Conservation (phyloP, 2,888 invertebrate species). For the Prosopocoilus inquinatus region DNA sequence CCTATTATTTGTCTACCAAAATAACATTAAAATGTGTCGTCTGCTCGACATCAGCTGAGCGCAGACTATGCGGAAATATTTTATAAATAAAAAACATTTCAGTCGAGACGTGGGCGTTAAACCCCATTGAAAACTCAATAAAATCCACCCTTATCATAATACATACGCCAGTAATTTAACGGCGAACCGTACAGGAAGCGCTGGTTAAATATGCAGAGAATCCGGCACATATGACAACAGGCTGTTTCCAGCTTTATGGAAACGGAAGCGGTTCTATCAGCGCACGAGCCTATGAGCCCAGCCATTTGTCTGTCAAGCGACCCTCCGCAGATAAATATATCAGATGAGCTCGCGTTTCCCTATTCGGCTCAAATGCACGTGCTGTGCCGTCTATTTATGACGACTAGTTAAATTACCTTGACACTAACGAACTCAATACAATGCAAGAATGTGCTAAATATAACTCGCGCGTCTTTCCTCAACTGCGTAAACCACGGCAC, state of each 20-base stretch:
- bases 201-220: conserved; percentile 45
- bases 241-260: conserved; percentile 52
- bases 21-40: conserved; percentile 1
- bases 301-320: conserved; percentile 49
- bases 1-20: not conserved
- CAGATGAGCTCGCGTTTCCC: conserved; percentile 39
- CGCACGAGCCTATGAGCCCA: conserved; percentile 43
- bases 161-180: conserved; percentile 36
- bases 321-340: conserved; percentile 44
- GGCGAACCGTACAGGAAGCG: conserved; percentile 37
- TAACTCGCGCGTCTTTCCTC: conserved; percentile 18
- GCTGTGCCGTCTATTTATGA: conserved; percentile 47
- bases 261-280: conserved; percentile 42
- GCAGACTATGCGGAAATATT: conserved; percentile 14
- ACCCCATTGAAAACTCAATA: conserved; percentile 18
- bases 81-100: conserved; percentile 20
- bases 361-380: conserved; percentile 44
- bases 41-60: not conserved
- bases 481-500: not conserved
- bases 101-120: conserved; percentile 19
- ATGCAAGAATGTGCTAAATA: conserved; percentile 34
- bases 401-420: conserved; percentile 50
- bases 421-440: conserved; percentile 48
- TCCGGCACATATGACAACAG: conserved; percentile 48
- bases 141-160: conserved; percentile 2